Percentiles rank a stretch among this genome's conserved stretches.
Conservation (phyloP, 2,888 invertebrate species). For the Disparrhopalites patrizii region DNA sequence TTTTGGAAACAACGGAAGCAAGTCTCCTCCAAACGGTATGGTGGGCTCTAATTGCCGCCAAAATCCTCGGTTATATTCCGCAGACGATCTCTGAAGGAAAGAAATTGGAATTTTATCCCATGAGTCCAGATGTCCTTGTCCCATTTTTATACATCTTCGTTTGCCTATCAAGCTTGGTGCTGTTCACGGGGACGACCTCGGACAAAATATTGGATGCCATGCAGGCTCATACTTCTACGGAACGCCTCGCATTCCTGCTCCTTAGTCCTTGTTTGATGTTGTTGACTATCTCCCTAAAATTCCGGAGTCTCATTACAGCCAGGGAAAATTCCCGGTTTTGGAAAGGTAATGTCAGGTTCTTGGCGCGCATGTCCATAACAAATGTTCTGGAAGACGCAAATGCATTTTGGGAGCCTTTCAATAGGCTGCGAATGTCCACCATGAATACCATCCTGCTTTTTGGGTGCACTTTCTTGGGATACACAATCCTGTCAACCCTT, state of each 20-base stretch:
- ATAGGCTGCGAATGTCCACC: too few species aligned
- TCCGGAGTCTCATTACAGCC: background rate
- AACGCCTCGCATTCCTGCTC: background rate
- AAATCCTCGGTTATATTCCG: background rate
- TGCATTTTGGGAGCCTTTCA: too few species aligned
- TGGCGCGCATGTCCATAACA: background rate
- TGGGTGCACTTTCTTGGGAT: too few species aligned
- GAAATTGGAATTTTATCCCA: background rate
- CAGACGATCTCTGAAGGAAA: background rate
- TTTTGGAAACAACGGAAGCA: too few species aligned
- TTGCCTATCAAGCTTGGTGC: background rate
- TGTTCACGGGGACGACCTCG: too few species aligned
- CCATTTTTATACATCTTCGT: background rate
- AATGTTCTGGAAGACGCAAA: too few species aligned
- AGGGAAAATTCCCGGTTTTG: background rate
- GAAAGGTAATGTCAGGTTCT: background rate
- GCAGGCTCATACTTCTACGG: too few species aligned
- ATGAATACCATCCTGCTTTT: too few species aligned
- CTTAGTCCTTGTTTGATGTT: background rate
- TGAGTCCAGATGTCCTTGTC: background rate
- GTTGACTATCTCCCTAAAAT: background rate
- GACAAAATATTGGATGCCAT: too few species aligned
- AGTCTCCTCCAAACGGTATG: too few species aligned
- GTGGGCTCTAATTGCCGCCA: background rate
- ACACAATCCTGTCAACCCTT: too few species aligned